phyloP scores from a whole-genome alignment of 1,140 invertebrate genomes.

The Drosophila kurseongensis region DNA sequence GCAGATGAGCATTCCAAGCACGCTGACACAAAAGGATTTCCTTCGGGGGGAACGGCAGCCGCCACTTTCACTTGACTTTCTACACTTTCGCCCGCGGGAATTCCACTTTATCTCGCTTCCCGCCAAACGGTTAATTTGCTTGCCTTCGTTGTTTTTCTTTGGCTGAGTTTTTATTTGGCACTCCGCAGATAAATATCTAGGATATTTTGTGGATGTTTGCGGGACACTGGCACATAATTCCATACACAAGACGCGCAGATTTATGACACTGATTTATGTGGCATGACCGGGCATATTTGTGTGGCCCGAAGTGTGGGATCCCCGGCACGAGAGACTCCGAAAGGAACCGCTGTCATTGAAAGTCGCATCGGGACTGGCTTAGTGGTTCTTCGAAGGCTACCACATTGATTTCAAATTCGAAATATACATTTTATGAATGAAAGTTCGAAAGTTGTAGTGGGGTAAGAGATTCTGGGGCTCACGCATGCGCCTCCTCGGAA shows the following conservation, averaged over 20 bases:
- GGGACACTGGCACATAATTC: constrained; percentile 65
- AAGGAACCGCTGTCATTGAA: constrained; percentile 50
- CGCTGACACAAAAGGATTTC: constrained; percentile 1
- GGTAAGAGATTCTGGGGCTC: not conserved
- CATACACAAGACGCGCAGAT: constrained; percentile 60
- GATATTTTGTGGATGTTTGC: constrained; percentile 44
- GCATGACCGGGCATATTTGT: constrained; percentile 36
- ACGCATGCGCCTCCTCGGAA: constrained; percentile 51
- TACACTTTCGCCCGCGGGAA: constrained; percentile 49
- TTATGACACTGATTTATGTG: constrained; percentile 79
- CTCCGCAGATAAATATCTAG: constrained; percentile 35
- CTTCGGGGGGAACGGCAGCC: constrained; percentile 51
- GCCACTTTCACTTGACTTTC: constrained; percentile 73
- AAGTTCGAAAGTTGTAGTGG: constrained; percentile 28
- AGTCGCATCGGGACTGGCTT: constrained; percentile 63
- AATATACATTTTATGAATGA: constrained; percentile 66
- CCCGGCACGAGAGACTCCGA: not conserved
- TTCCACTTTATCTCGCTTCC: constrained; percentile 44
- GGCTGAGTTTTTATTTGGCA: constrained; percentile 13
- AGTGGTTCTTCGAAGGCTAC: not conserved
- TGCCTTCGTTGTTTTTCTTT: constrained; percentile 25
- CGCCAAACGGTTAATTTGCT: constrained; percentile 54
- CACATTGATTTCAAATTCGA: constrained; percentile 35
- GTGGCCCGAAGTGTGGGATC: not conserved
- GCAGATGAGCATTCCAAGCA: constrained; percentile 40